These are phyloP conservation scores for Stenchaetothrips biformis DNA, from an alignment of 2,888 invertebrate species.

Conservation along the genomic window DNA sequence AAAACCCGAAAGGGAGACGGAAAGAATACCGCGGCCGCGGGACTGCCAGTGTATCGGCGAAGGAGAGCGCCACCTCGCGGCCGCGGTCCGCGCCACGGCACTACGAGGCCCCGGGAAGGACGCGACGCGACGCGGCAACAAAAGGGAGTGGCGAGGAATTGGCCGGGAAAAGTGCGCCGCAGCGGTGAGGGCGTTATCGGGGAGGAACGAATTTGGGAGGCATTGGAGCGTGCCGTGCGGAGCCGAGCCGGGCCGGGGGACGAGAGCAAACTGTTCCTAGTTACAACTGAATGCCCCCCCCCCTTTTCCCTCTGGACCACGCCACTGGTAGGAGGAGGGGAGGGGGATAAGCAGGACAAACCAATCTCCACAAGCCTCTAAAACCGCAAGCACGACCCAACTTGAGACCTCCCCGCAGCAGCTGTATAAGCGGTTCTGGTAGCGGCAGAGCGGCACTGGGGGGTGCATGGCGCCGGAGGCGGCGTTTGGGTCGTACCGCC, in stretches of 20 bases:
- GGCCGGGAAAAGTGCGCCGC: no score
- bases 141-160: background rate
- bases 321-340: background rate
- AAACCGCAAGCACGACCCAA: constrained; percentile 1
- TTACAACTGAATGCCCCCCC: no score
- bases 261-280: background rate
- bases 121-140: background rate
- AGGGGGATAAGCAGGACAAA: constrained; percentile 1
- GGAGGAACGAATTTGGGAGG: no score
- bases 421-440: no score
- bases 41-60: no score
- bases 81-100: background rate
- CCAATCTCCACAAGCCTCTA: background rate
- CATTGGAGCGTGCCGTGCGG: background rate
- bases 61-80: no score
- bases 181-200: no score
- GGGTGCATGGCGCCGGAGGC: no score
- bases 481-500: no score
- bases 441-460: no score
- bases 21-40: background rate
- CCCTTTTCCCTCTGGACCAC: background rate
- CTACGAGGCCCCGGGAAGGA: background rate
- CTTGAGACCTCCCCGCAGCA: background rate
- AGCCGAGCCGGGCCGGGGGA: background rate
- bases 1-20: background rate